Evolutionary conservation across 2,113 vertebrate species (phyloP).

Genomic region (Phainopepla nitens): DNA sequence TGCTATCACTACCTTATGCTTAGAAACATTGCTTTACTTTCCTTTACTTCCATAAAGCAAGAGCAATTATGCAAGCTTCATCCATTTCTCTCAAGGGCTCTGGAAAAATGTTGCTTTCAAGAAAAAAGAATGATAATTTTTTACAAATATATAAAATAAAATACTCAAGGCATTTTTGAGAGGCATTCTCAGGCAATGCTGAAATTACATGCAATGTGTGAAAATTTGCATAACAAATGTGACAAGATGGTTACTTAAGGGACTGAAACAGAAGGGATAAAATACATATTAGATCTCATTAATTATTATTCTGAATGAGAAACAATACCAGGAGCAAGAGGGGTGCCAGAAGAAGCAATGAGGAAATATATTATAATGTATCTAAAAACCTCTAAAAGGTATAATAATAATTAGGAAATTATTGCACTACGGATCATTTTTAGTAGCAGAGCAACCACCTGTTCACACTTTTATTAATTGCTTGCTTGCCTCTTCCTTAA

Average conservation of each 20-base stretch:
- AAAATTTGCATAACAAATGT: conserved; percentile 76
- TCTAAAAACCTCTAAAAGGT: conserved; percentile 67
- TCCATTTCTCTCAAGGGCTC: conserved; percentile 52
- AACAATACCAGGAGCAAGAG: conserved; percentile 63
- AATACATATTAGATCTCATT: conserved; percentile 70
- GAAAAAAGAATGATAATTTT: conserved; percentile 16
- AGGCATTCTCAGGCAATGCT: conserved; percentile 58
- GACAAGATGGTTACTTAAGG: conserved; percentile 74
- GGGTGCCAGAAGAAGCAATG: conserved; percentile 41
- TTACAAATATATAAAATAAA: conserved; percentile 61
- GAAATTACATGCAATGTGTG: conserved; percentile 60
- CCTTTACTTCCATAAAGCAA: conserved; percentile 58
- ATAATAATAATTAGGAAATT: conserved; percentile 75
- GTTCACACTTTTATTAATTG: conserved; percentile 67
- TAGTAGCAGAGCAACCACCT: conserved; percentile 62
- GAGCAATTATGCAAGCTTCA: conserved; percentile 55
- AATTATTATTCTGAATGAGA: conserved; percentile 71
- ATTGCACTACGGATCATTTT: conserved; percentile 64
- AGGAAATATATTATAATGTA: conserved; percentile 65
- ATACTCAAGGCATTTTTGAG: conserved; percentile 64
- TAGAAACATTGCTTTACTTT: conserved; percentile 54
- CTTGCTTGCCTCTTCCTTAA: conserved; percentile 34
- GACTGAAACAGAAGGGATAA: conserved; percentile 70
- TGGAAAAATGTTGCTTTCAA: conserved; percentile 56
- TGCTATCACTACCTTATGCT: neutral